Evolutionary conservation across 2,797 vertebrate species (phyloP).

Genomic region (Pterois miles): DNA sequence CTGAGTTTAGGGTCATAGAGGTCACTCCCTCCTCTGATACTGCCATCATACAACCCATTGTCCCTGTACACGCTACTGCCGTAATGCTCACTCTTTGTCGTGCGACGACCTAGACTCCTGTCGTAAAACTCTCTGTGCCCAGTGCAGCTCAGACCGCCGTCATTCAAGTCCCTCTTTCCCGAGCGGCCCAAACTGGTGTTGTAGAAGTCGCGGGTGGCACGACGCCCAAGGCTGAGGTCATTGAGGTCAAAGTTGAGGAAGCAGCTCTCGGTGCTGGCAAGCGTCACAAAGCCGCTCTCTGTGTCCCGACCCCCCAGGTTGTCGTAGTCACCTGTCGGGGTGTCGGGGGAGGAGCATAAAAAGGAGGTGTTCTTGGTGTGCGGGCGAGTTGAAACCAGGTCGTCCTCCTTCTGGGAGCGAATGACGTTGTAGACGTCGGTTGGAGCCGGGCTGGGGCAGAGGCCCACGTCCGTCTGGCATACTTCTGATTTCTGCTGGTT

Average conservation of each 20-base stretch:
- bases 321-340: slow-evolving; percentile 84
- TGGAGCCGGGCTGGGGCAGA: slow-evolving; percentile 81
- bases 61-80: slow-evolving; percentile 58
- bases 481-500: slow-evolving; percentile 75
- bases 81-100: slow-evolving; percentile 78
- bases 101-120: slow-evolving; percentile 74
- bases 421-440: slow-evolving; percentile 91
- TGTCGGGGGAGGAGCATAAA: slow-evolving; percentile 80
- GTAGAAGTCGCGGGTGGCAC: slow-evolving; percentile 63
- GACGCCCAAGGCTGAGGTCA: slow-evolving; percentile 81
- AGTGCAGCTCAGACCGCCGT: slow-evolving; percentile 52
- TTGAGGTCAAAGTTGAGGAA: slow-evolving; percentile 94
- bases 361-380: slow-evolving; percentile 93
- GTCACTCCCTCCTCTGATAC: slow-evolving; percentile 56
- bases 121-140: slow-evolving; percentile 66
- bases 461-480: slow-evolving; percentile 77
- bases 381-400: slow-evolving; percentile 89
- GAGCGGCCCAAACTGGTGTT: slow-evolving; percentile 70
- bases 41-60: slow-evolving; percentile 58
- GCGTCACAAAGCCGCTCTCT: slow-evolving; percentile 86
- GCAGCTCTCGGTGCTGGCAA: slow-evolving; percentile 89
- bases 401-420: slow-evolving; percentile 88
- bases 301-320: slow-evolving; percentile 84
- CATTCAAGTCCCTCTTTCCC: slow-evolving; percentile 62
- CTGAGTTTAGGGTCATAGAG: slow-evolving; percentile 64